These are phyloP conservation scores for Actinostola sp. DNA, from an alignment of 92 coral and sea anemone species.

Conservation along the genomic window DNA sequence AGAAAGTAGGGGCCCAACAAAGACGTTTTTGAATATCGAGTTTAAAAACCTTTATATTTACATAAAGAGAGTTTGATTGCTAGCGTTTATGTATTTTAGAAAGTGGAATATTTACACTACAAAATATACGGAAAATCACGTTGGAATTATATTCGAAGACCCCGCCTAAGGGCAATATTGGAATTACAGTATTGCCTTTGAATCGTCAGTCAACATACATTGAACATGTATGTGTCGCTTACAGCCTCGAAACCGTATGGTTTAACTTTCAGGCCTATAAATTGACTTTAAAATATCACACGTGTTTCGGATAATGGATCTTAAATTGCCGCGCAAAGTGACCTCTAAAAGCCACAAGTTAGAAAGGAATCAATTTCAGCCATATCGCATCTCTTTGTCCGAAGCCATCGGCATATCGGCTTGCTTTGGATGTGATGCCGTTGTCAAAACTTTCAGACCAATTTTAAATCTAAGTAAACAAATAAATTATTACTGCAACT, in stretches of 20 bases:
- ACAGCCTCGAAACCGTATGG: background rate
- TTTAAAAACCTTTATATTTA: slow-evolving; percentile 1
- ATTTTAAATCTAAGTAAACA: slow-evolving; percentile 13
- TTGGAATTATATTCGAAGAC: no score
- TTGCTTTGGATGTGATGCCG: background rate
- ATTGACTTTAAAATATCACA: slow-evolving; percentile 4
- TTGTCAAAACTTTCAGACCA: background rate
- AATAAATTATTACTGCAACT: background rate
- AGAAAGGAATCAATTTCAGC: slow-evolving; percentile 2
- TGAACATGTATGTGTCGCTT: background rate
- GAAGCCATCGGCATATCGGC: background rate
- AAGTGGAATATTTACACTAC: background rate
- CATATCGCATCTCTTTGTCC: background rate
- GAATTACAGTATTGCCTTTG: background rate
- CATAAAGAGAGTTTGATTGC: slow-evolving; percentile 3
- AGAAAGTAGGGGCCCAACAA: background rate
- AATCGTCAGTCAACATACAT: background rate
- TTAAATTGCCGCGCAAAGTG: slow-evolving; percentile 22
- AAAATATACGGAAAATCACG: background rate
- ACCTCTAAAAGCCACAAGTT: slow-evolving; percentile 17
- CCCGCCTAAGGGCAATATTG: slow-evolving; percentile 5
- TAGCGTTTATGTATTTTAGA: background rate
- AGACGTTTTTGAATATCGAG: background rate
- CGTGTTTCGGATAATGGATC: slow-evolving; percentile 22
- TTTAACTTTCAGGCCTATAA: background rate